A percentile compares a stretch with the other conserved stretches of the same genome.
Conservation (phyloP, 2,797 vertebrate species). For the Lophotriccus pileatus region DNA sequence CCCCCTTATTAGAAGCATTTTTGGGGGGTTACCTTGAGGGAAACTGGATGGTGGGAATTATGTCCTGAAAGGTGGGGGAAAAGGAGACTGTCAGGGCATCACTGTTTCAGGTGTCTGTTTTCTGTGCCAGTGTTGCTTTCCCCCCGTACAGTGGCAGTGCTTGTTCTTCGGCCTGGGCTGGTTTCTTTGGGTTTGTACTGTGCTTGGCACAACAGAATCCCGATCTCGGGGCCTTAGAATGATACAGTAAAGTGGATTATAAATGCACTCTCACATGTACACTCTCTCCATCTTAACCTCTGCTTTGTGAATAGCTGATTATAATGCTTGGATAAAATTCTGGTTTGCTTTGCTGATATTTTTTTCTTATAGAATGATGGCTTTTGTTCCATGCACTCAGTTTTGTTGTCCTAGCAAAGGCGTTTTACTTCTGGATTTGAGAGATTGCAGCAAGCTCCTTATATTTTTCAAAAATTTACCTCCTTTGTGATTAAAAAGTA, state of each 20-base stretch:
- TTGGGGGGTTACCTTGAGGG: neutral
- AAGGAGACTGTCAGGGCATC: neutral
- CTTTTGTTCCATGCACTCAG: neutral
- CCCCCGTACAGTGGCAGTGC: neutral
- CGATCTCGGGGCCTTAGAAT: neutral
- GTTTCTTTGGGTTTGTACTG: neutral
- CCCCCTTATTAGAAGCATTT: neutral
- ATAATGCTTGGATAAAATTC: neutral
- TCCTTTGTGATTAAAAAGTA: neutral
- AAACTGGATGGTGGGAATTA: neutral
- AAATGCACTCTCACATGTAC: neutral
- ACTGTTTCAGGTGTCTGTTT: neutral
- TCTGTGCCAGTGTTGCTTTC: neutral
- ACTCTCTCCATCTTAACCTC: neutral
- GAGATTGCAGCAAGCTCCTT: neutral
- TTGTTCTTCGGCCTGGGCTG: neutral
- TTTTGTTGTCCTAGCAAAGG: neutral
- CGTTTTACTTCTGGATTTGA: neutral
- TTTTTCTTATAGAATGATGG: neutral
- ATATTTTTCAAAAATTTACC: neutral
- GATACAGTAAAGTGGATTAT: neutral
- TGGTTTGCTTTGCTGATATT: neutral
- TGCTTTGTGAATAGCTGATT: neutral
- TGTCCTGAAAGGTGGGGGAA: rapidly evolving
- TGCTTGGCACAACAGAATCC: neutral